Evolutionary conservation across 2,113 vertebrate genomes (phyloP), one percentile per base, ranked within the genome.

Genomic region (Chrysemys picta): DNA sequence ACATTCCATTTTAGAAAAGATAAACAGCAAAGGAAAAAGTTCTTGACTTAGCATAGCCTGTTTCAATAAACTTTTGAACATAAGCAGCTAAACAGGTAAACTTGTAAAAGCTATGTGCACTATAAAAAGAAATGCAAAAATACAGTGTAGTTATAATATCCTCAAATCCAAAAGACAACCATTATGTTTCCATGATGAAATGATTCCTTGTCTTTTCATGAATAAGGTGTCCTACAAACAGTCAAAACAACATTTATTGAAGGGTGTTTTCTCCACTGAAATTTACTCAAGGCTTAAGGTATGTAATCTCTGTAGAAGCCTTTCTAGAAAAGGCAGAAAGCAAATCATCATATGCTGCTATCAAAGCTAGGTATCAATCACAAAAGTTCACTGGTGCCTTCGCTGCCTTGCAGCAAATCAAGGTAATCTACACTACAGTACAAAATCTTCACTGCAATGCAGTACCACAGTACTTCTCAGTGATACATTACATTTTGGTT

Each of bases 351-450:
- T n/a, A 45, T 42, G 29, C 31, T 49, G 17, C 47, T 35, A 17
- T 76, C 88, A 2, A 72, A 57, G 9, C 0, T 1, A 50, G 8
- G 29, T 94, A 84, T 53, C 85, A 84, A 52, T 54, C 47, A 25
- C 22, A 53, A 31, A 82, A 93, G 50, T 56, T 89, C 52, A 91
- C 85, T n/a, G 49, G 86, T n/a, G 85, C 82, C 13, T 88, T 53
- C 97, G 80, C 47, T 81, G 56, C 75, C 59, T 38, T 47, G 59
- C 45, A 59, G 69, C 45, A 95, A 90, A 89, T 8, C 2, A 11
- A 85, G 84, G 75, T 90, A 80, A 89, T 2, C n/a, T 79, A 80
- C 19, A 42, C 62, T 11, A 8, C 8, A 59, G 22, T 69, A 59
- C 10, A 84, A 88, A 91, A 50, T 5, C 50, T n/a, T 57, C 69